Evolutionary conservation across 2,888 invertebrate species (phyloP).

Genomic region (Drosophila neotestacea): DNA sequence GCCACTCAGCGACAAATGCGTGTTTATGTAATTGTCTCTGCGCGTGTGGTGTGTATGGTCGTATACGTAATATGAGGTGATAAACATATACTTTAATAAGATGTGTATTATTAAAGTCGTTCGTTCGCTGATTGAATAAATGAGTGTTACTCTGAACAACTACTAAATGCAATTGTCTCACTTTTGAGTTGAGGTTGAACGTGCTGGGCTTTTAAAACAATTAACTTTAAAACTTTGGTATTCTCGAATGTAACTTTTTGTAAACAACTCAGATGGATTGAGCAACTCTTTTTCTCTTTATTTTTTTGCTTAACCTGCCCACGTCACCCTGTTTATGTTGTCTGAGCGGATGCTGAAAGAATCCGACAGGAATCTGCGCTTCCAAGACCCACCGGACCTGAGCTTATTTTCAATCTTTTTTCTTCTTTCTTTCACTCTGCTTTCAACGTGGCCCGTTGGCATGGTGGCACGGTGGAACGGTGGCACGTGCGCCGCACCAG

Average conservation of each 20-base stretch:
- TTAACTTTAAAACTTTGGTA: conserved; percentile 66
- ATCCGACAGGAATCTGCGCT: conserved; percentile 66
- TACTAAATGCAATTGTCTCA: conserved; percentile 30
- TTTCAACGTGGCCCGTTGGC: conserved; percentile 32
- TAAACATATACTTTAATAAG: conserved; percentile 45
- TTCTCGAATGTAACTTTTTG: conserved; percentile 41
- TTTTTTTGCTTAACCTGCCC: conserved; percentile 29
- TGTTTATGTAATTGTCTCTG: conserved; percentile 73
- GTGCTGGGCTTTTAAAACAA: conserved; percentile 73
- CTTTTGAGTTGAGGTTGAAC: conserved; percentile 37
- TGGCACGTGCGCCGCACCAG: conserved; percentile 51
- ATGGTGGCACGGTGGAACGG: neutral
- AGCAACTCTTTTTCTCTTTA: conserved; percentile 30
- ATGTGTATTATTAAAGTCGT: conserved; percentile 54
- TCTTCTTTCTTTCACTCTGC: conserved; percentile 12
- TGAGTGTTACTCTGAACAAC: conserved; percentile 21
- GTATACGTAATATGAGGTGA: conserved; percentile 36
- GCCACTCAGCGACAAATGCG: conserved; percentile 67
- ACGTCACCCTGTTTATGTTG: conserved; percentile 61
- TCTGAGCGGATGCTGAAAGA: conserved; percentile 55
- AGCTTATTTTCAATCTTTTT: conserved; percentile 63
- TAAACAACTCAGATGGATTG: conserved; percentile 35
- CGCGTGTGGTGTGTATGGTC: neutral
- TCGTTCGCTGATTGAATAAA: conserved; percentile 62
- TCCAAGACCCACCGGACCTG: conserved; percentile 45